Evolutionary conservation across 2,888 invertebrate species (phyloP), one percentile per base, ranked within the genome.

Genomic region (Patella caerulea): DNA sequence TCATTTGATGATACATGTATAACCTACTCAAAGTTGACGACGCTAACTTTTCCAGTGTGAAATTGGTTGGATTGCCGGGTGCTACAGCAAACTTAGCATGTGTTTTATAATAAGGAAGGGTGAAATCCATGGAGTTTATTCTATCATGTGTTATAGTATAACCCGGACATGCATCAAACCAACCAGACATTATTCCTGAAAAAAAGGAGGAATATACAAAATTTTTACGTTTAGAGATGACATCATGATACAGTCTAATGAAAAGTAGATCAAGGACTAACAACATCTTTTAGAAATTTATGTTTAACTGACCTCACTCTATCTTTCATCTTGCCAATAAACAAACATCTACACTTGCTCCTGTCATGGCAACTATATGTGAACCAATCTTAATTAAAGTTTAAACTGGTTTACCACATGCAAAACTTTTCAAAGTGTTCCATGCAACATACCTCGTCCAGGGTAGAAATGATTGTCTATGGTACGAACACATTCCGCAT

Each of bases 161-260:
- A 45, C 73, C 73, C 17, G 56, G 45, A n/a, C 73, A 73, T 14
- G 73, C 73, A 56, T 73, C 73, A 73, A 55, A 73, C 73, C 73
- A 73, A 17, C 73, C 73, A 11, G 73, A 73, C 73, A 73, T 73
- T 54, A 73, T 53, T 53, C 73, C 73, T 73, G 55, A 12, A 17
- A 7, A 53, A 54, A 11, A 73, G 11, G 54, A 54, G 53, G 11
- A 9, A 17, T 53, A 24, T 24, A 17, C 19, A 24, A 7, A 19
- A 19, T 9, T 9, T 19, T n/a, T 65, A n/a, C 19, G 65, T 19
- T 34, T 34, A 34, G 34, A 45, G 0, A 45, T 45, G 45, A 45
- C 0, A 45, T 9, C 24, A 24, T 45, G 45, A 45, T 45, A 4
- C 9, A 45, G 45, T 9, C 45, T 45, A 7, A 45, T 45, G 7